Evolutionary conservation across 2,797 vertebrate species (phyloP), one percentile per base, ranked within the genome.

Genomic region (Catamblyrhynchus diadema): DNA sequence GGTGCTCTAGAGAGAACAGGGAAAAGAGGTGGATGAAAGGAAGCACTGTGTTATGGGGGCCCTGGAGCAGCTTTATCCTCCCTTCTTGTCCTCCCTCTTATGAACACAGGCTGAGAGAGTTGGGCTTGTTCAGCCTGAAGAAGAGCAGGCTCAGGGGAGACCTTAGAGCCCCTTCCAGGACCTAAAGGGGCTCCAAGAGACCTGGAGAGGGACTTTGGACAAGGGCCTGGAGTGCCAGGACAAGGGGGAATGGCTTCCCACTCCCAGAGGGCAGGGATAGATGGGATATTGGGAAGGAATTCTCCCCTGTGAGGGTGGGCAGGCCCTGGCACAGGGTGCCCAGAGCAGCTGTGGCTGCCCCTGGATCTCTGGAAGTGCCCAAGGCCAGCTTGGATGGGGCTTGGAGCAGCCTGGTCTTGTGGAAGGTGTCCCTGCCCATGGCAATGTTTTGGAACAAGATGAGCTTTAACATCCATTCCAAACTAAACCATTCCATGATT

Each of bases 401-500:
- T 66, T 66, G 25, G 69, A 73, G 25, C 30, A 41, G 0, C 39
- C 45, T 60, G 33, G 21, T 0, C 0, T 27, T 0, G 39, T 60
- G 53, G 39, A 12, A 81, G 17, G 30, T 41, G 33, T 73, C 24
- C 17, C 60, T 81, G 33, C 9, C 33, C 14, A 19, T 53, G 45
- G 45, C 30, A 73, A 12, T 3, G 8, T 1, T 10, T n/a, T 13
- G 10, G 39, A 60, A 60, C 15, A 12, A 53, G 33, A 27, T 41
- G 39, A 33, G 7, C 33, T 81, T 53, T 53, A 59, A 19, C 8
- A 59, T 60, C 25, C 60, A 18, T 60, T 73, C 53, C 12, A 41
- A 30, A 39, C 25, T 30, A 53, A 60, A 41, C 5, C 25, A 60
- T 35, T 59, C 33, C 69, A 41, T 33, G 53, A 41, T 32, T 48